phyloP scores from a whole-genome alignment of 1,140 invertebrate species.

The Papilio polyxenes region DNA sequence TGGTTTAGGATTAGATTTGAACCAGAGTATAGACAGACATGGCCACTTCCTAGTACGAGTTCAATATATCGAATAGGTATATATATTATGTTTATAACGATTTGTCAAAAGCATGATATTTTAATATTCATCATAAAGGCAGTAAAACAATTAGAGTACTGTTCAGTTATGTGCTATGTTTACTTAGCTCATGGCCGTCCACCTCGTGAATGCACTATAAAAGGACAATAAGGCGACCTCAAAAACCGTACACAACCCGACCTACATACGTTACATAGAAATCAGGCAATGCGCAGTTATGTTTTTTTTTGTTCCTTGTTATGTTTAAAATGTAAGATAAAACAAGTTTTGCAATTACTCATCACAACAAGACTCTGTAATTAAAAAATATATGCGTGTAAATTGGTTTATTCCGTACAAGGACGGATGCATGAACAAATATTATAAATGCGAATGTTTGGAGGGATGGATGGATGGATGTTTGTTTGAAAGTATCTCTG shows the following conservation, averaged over 20 bases:
- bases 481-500: too few relatives aligned
- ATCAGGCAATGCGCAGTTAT: not conserved
- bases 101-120: not conserved
- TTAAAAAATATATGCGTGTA: not conserved
- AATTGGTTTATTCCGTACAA: not conserved
- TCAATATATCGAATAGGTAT: not conserved
- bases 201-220: constrained; percentile 12
- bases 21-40: too few relatives aligned
- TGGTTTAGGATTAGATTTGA: too few relatives aligned
- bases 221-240: constrained; percentile 33
- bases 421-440: not conserved
- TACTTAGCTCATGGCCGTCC: constrained; percentile 22
- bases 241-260: constrained; percentile 1
- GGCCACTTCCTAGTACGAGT: not conserved
- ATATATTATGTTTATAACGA: too few relatives aligned
- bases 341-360: not conserved
- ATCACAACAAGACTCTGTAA: not conserved
- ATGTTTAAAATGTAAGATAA: not conserved
- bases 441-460: too few relatives aligned
- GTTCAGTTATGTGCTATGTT: not conserved
- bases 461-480: too few relatives aligned
- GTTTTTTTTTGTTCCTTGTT: not conserved
- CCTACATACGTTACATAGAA: constrained; percentile 21
- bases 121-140: not conserved
- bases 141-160: constrained; percentile 10